Evolutionary conservation across 2,888 invertebrate species (phyloP).

Genomic region (Cryptophagus acutangulus): DNA sequence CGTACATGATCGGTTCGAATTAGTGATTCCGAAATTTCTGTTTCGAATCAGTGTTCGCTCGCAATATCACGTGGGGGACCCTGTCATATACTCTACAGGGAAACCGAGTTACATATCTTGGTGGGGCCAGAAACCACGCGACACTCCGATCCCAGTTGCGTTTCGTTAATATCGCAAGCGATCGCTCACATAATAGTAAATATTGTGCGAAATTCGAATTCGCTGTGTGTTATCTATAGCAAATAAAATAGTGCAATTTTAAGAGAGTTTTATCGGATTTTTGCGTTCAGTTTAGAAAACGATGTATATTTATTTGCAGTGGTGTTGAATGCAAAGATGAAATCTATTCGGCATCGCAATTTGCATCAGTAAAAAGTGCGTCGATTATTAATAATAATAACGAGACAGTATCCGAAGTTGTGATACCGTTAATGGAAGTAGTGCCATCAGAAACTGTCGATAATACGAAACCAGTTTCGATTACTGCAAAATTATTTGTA

Average conservation of each 20-base stretch:
- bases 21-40: too few species aligned
- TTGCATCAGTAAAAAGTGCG: slow-evolving; percentile 39
- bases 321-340: slow-evolving; percentile 75
- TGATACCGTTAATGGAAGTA: slow-evolving; percentile 4
- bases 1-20: slow-evolving; percentile 21
- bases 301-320: slow-evolving; percentile 53
- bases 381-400: slow-evolving; percentile 17
- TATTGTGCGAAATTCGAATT: too few species aligned
- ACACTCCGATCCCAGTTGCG: too few species aligned
- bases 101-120: background rate
- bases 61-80: slow-evolving; percentile 21
- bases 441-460: background rate
- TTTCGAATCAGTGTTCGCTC: slow-evolving; percentile 21
- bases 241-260: too few species aligned
- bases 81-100: slow-evolving; percentile 12
- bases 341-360: slow-evolving; percentile 65
- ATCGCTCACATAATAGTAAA: too few species aligned
- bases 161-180: too few species aligned
- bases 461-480: slow-evolving; percentile 22
- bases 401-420: background rate
- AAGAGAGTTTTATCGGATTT: too few species aligned
- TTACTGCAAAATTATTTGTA: slow-evolving; percentile 45
- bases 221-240: too few species aligned
- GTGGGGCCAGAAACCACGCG: background rate
- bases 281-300: too few species aligned